phyloP scores from a whole-genome alignment of 2,888 invertebrate genomes.

The Plutella xylostella region DNA sequence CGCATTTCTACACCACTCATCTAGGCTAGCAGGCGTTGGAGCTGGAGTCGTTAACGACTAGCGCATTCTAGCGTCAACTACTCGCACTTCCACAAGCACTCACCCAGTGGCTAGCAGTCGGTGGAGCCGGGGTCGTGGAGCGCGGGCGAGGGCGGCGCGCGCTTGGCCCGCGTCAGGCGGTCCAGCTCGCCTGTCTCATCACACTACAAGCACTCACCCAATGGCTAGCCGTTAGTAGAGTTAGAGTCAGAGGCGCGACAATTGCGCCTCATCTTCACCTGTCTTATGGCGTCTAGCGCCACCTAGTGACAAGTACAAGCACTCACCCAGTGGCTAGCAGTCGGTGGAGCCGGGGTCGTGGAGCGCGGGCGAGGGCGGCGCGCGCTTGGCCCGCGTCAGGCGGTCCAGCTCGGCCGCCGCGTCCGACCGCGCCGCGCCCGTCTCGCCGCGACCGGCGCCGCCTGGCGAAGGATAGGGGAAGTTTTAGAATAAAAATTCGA shows the following conservation, averaged over 20 bases:
- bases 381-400: conserved; percentile 78
- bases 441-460: neutral
- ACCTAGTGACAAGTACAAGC: neutral
- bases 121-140: conserved; percentile 67
- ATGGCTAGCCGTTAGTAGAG: conserved; percentile 26
- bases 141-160: conserved; percentile 80
- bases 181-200: conserved; percentile 95
- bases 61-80: neutral
- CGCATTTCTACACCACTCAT: neutral
- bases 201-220: neutral
- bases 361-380: conserved; percentile 81
- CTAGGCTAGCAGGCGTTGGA: neutral
- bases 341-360: conserved; percentile 65
- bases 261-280: conserved; percentile 77
- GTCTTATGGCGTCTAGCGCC: neutral
- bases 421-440: conserved; percentile 74
- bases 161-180: conserved; percentile 82
- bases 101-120: conserved; percentile 16
- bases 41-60: neutral
- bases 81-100: neutral
- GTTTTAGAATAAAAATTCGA: no score
- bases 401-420: conserved; percentile 94
- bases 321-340: conserved; percentile 14
- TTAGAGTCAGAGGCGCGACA: conserved; percentile 80
- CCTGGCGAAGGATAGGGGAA: no score